These are phyloP conservation scores for Morus bassanus DNA, from an alignment of 2,797 vertebrate genomes.

Conservation along the genomic window DNA sequence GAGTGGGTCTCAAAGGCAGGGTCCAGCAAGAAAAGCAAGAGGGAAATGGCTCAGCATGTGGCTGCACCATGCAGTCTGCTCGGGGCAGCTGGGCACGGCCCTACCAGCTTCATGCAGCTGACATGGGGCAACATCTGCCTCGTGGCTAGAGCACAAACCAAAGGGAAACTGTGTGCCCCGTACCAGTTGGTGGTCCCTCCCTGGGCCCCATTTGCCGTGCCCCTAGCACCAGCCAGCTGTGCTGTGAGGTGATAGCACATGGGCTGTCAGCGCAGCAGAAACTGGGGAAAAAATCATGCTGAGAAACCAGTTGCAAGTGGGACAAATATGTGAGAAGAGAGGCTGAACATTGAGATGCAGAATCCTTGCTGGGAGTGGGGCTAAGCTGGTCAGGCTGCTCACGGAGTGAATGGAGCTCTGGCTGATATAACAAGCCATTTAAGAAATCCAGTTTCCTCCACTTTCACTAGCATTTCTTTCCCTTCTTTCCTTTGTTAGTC, in stretches of 20 bases:
- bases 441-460: background rate
- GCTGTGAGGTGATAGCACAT: rapidly evolving
- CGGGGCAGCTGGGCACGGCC: background rate
- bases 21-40: background rate
- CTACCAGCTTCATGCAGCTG: background rate
- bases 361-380: background rate
- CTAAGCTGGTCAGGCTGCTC: background rate
- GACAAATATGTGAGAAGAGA: background rate
- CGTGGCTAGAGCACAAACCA: rapidly evolving
- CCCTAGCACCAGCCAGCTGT: background rate
- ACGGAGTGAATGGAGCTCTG: background rate
- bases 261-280: background rate
- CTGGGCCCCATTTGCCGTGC: background rate
- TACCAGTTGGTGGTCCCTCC: background rate
- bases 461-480: background rate
- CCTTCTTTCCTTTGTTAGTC: background rate
- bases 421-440: background rate
- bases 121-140: background rate
- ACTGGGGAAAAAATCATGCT: background rate
- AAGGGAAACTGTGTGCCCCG: background rate
- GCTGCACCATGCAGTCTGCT: background rate
- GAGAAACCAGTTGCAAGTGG: background rate
- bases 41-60: background rate
- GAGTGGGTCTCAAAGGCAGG: background rate
- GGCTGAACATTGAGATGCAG: background rate